A percentile compares a stretch with the other conserved stretches of the same genome.
Conservation (phyloP, 92 coral and sea anemone species). For the Zoanthus sansibaricus region DNA sequence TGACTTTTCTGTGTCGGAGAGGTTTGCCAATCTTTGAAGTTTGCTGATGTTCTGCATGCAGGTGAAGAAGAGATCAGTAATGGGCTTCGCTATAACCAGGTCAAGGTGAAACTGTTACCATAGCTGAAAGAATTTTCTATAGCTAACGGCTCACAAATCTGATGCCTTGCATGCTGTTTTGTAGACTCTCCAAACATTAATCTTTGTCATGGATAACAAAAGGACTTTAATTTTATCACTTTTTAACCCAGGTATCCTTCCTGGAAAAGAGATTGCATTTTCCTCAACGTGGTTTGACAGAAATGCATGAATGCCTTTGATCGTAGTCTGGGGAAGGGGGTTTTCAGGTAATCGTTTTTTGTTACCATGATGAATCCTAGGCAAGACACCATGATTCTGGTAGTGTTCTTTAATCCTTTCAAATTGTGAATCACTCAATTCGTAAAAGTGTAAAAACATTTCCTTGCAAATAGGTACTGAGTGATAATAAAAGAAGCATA, state of each 20-base stretch:
- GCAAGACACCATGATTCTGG: constrained; percentile 44
- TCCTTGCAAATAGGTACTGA: constrained; percentile 61
- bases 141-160: constrained; percentile 58
- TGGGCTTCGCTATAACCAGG: constrained; percentile 65
- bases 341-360: constrained; percentile 47
- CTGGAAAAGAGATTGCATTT: constrained; percentile 57
- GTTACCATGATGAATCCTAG: constrained; percentile 48
- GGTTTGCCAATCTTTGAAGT: constrained; percentile 64
- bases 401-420: constrained; percentile 69
- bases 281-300: constrained; percentile 46
- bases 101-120: constrained; percentile 25
- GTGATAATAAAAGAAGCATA: constrained; percentile 51
- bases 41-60: constrained; percentile 68
- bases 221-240: constrained; percentile 30
- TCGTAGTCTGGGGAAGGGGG: constrained; percentile 38
- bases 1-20: constrained; percentile 62
- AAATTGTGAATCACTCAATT: constrained; percentile 65
- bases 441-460: constrained; percentile 50
- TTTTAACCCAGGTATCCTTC: constrained; percentile 39
- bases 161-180: constrained; percentile 53
- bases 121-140: constrained; percentile 41
- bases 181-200: constrained; percentile 44
- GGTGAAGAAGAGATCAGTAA: constrained; percentile 67
- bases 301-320: constrained; percentile 30
- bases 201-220: constrained; percentile 14